phyloP scores from a whole-genome alignment of 2,888 invertebrate genomes.

The Drosophila picticornis region DNA sequence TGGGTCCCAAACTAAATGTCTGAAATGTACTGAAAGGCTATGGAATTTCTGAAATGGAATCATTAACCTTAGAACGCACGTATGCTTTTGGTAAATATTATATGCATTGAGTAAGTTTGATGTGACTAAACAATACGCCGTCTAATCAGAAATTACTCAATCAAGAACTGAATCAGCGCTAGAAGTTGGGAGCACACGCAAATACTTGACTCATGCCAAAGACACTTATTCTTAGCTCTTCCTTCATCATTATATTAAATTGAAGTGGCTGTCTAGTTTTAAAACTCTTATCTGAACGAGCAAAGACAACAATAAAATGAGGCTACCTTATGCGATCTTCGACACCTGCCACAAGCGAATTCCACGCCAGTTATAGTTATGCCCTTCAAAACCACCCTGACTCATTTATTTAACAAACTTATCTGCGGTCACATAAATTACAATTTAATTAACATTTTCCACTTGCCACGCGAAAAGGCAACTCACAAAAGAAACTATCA shows the following conservation, averaged over 20 bases:
- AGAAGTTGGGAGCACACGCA: not conserved
- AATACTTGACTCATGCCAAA: not conserved
- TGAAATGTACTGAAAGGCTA: slow-evolving; percentile 10
- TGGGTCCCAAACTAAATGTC: slow-evolving; percentile 11
- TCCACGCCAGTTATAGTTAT: not conserved
- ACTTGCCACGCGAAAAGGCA: slow-evolving; percentile 54
- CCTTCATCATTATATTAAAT: not conserved
- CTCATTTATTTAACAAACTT: slow-evolving; percentile 41
- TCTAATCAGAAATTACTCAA: slow-evolving; percentile 1
- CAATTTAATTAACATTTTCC: slow-evolving; percentile 74
- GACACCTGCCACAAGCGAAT: slow-evolving; percentile 6
- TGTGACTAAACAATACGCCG: not conserved
- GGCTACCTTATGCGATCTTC: not conserved
- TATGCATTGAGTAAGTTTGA: not conserved
- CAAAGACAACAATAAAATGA: not conserved
- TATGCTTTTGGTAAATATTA: not conserved
- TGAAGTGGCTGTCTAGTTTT: not conserved
- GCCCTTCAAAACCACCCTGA: slow-evolving; percentile 9
- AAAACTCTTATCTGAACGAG: not conserved
- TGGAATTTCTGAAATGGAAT: slow-evolving; percentile 21
- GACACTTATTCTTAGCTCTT: not conserved
- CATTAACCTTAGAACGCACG: not conserved
- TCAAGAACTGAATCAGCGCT: not conserved
- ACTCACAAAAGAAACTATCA: slow-evolving; percentile 45
- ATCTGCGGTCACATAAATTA: slow-evolving; percentile 68